Evolutionary conservation across 2,113 vertebrate species (phyloP).

Genomic region (Antigone vipio): DNA sequence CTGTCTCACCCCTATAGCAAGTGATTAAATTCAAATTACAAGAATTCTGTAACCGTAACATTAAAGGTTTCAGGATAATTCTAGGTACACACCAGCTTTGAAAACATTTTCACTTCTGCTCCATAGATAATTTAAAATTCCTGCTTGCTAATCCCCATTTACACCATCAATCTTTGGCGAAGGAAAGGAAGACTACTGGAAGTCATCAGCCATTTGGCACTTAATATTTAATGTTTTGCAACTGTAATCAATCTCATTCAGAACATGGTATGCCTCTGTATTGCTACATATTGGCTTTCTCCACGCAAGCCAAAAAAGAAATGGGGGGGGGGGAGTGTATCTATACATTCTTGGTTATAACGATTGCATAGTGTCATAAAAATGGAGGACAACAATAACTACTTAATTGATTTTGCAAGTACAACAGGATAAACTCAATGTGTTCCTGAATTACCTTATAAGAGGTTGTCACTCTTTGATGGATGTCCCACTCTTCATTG

Average conservation of each 20-base stretch:
- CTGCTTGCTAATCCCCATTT: background rate
- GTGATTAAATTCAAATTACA: slow-evolving; percentile 17
- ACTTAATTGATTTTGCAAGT: slow-evolving; percentile 6
- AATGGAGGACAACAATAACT: background rate
- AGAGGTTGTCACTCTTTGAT: slow-evolving; percentile 60
- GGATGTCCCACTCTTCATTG: slow-evolving; percentile 60
- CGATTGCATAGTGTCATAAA: background rate
- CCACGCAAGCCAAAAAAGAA: background rate
- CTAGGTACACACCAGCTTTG: background rate
- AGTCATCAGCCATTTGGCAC: slow-evolving; percentile 30
- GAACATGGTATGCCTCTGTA: background rate
- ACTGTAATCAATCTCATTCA: slow-evolving; percentile 23
- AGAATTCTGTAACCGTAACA: background rate
- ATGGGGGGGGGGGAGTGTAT: background rate
- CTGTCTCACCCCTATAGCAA: slow-evolving; percentile 1
- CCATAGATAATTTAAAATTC: background rate
- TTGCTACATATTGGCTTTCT: background rate
- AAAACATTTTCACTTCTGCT: background rate
- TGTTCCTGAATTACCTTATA: slow-evolving; percentile 64
- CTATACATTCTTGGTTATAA: background rate
- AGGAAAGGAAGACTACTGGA: background rate
- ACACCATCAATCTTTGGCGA: slow-evolving; percentile 9
- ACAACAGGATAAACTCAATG: background rate
- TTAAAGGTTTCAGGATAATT: slow-evolving; percentile 7
- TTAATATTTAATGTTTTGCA: slow-evolving; percentile 58